Evolutionary conservation across 2,113 vertebrate genomes (phyloP).

Genomic region (Neodon shergylaensis): DNA sequence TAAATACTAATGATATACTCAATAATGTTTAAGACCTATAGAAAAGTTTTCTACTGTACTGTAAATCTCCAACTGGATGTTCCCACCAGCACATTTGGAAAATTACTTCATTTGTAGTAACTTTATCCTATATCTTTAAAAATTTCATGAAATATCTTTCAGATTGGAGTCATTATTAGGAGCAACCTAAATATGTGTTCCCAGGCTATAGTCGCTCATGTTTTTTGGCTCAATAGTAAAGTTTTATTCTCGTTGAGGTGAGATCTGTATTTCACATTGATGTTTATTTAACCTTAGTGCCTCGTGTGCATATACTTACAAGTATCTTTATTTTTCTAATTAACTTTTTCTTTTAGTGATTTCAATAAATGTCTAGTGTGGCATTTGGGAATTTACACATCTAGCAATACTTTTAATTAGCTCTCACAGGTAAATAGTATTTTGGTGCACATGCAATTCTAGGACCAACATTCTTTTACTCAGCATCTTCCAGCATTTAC

Average conservation of each 20-base stretch:
- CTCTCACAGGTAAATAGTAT: background rate
- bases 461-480: background rate
- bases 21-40: background rate
- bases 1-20: background rate
- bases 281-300: background rate
- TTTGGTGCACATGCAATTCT: background rate
- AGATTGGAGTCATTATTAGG: background rate
- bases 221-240: background rate
- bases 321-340: background rate
- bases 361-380: background rate
- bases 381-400: background rate
- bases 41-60: background rate
- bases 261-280: background rate
- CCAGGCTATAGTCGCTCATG: background rate
- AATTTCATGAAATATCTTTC: background rate
- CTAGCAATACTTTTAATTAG: background rate
- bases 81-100: background rate
- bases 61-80: background rate
- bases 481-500: background rate
- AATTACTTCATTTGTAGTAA: background rate
- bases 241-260: background rate
- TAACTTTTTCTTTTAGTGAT: background rate
- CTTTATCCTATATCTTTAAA: background rate
- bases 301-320: background rate
- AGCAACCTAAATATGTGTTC: background rate